phyloP scores from a whole-genome alignment of 2,113 vertebrate species.

The Brachyistius frenatus region DNA sequence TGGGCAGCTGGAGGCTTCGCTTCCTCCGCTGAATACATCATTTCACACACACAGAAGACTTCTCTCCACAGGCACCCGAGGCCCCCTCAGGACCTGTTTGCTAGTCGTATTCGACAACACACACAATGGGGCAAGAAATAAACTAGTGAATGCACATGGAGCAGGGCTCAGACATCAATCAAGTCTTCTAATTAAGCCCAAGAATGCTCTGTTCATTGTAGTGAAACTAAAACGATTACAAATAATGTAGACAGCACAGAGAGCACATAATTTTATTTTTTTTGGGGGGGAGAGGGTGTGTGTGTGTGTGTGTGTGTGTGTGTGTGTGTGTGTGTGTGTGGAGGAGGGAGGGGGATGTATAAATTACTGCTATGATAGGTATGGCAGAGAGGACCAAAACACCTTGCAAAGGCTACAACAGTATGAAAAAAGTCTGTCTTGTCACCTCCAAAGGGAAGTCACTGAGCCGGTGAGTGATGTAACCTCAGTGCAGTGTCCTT shows the following conservation, averaged over 20 bases:
- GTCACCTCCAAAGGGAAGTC: constrained; percentile 46
- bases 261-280: not conserved
- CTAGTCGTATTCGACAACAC: constrained; percentile 37
- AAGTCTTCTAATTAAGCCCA: constrained; percentile 12
- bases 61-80: constrained; percentile 41
- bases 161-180: constrained; percentile 10
- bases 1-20: constrained; percentile 69
- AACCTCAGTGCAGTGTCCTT: constrained; percentile 72
- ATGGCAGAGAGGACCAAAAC: not conserved
- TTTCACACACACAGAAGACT: constrained; percentile 64
- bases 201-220: not conserved
- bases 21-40: constrained; percentile 60
- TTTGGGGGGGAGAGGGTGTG: not conserved
- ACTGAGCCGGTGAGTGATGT: constrained; percentile 38
- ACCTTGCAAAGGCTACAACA: not conserved
- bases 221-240: constrained; percentile 17
- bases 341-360: too few species aligned
- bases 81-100: constrained; percentile 53
- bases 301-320: too few species aligned
- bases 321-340: too few species aligned
- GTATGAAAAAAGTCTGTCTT: constrained; percentile 36
- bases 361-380: not conserved
- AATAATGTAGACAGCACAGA: not conserved
- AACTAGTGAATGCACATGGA: constrained; percentile 5
- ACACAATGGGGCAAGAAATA: constrained; percentile 20